Percentiles rank a stretch among this genome's conserved stretches.
Conservation (phyloP, 2,113 vertebrate genomes). For the Callocephalon fimbriatum region DNA sequence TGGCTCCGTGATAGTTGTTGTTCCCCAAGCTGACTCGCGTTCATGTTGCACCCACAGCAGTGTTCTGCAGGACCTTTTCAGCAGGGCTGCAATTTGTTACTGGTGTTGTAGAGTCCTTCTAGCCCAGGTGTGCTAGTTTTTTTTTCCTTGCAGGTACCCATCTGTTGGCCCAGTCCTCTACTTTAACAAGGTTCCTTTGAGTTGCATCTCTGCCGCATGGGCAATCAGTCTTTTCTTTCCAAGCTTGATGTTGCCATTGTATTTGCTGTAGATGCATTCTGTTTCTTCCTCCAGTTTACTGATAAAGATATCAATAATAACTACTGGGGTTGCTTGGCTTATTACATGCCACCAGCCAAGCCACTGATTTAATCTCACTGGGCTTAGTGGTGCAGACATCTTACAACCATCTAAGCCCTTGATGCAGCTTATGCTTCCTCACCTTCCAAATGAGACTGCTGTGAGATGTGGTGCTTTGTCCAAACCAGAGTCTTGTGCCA, state of each 20-base stretch:
- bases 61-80: not conserved
- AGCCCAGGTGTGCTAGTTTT: not conserved
- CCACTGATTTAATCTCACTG: not conserved
- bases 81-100: not conserved
- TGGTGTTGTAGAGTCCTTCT: not conserved
- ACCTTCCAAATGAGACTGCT: not conserved
- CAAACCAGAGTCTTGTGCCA: fast-evolving
- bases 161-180: not conserved
- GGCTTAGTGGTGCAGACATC: not conserved
- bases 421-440: not conserved
- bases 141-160: not conserved
- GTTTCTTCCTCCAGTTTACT: not conserved
- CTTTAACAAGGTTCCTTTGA: not conserved
- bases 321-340: not conserved
- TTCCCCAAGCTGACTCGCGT: fast-evolving
- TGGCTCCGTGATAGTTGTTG: not conserved
- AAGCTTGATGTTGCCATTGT: not conserved
- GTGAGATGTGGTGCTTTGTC: fast-evolving
- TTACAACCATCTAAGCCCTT: not conserved
- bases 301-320: not conserved
- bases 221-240: not conserved
- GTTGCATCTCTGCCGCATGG: fast-evolving
- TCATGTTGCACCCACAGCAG: not conserved
- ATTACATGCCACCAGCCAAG: not conserved
- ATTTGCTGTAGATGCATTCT: not conserved